Evolutionary conservation across 2,888 invertebrate genomes (phyloP).

Genomic region (Ochropleura plecta): DNA sequence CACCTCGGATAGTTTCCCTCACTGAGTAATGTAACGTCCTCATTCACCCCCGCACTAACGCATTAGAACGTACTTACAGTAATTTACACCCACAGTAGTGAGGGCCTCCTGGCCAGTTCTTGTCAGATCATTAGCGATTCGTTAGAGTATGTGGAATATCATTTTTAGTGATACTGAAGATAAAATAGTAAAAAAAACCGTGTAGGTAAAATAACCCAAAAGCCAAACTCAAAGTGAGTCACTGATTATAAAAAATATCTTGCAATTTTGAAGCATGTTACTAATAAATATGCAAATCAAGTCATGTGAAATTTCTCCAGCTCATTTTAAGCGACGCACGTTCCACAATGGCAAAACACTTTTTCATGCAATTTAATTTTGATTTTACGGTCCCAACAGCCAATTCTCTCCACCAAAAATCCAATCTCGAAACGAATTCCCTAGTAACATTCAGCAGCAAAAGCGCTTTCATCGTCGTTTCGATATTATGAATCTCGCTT

Average conservation of each 20-base stretch:
- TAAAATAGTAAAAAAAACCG: background rate
- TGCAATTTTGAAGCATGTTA: background rate
- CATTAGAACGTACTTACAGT: constrained; percentile 21
- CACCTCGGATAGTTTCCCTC: constrained; percentile 12
- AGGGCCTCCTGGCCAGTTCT: background rate
- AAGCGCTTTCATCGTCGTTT: constrained; percentile 23
- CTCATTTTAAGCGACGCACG: background rate
- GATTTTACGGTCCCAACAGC: background rate
- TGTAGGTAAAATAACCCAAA: background rate
- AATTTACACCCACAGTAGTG: background rate
- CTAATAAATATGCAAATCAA: background rate
- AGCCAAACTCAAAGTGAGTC: background rate
- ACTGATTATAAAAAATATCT: background rate
- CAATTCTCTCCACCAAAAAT: constrained; percentile 27
- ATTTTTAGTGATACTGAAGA: background rate
- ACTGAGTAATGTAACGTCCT: constrained; percentile 13
- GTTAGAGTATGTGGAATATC: background rate
- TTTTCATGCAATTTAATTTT: constrained; percentile 23
- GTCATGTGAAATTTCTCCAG: background rate
- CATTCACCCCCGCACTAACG: constrained; percentile 5
- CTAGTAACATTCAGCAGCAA: constrained; percentile 26
- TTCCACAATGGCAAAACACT: background rate
- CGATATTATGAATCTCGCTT: constrained; percentile 2
- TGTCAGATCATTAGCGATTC: background rate
- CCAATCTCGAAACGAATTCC: constrained; percentile 40